Evolutionary conservation across 1,140 invertebrate genomes (phyloP).

Genomic region (Saccostrea glomerata): DNA sequence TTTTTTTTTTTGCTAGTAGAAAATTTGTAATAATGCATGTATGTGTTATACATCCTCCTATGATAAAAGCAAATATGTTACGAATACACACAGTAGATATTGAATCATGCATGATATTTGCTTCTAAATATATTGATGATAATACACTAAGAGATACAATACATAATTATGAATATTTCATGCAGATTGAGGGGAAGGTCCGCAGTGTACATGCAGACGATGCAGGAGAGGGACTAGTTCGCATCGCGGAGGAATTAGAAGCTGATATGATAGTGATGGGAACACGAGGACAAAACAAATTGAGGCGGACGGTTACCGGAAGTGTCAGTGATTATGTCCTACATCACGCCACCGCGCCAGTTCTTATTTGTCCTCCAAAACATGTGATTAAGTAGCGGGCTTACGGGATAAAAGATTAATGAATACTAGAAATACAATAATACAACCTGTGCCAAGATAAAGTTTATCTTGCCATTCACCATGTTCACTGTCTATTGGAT

Average conservation of each 20-base stretch:
- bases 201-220: background rate
- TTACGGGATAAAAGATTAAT: no score
- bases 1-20: no score
- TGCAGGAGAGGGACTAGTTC: conserved; percentile 4
- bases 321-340: conserved; percentile 21
- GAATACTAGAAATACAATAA: no score
- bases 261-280: conserved; percentile 6
- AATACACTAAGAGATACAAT: background rate
- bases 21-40: no score
- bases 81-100: no score
- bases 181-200: background rate
- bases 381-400: background rate
- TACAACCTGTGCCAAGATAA: background rate
- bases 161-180: background rate
- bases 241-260: background rate
- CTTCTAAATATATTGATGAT: background rate
- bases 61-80: no score
- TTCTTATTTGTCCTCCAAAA: conserved; percentile 10
- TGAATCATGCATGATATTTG: background rate
- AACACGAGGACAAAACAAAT: background rate
- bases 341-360: background rate
- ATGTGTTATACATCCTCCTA: no score
- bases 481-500: background rate
- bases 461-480: background rate
- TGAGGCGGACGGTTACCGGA: background rate